phyloP scores from a whole-genome alignment of 1,140 invertebrate genomes.

The Melipona quadrifasciata region DNA sequence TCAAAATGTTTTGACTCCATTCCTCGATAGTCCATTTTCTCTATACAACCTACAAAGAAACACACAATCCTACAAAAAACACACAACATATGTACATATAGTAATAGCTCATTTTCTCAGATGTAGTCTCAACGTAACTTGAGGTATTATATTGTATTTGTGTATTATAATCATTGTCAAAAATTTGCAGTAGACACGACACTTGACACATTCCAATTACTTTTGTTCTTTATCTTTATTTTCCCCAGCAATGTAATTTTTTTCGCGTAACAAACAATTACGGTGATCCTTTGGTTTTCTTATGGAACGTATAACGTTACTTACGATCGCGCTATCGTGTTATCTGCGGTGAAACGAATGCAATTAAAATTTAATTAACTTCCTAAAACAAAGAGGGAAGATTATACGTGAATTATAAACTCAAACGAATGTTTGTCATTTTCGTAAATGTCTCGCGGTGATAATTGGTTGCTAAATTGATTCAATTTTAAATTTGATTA shows the following conservation, averaged over 20 bases:
- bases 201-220: too few species aligned
- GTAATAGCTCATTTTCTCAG: too few species aligned
- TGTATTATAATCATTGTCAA: too few species aligned
- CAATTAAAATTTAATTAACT: constrained; percentile 16
- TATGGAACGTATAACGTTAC: not conserved
- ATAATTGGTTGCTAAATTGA: constrained; percentile 29
- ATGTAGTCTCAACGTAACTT: too few species aligned
- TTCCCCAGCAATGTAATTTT: not conserved
- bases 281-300: not conserved
- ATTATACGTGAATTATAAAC: constrained; percentile 8
- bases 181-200: too few species aligned
- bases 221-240: not conserved
- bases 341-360: not conserved
- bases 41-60: too few species aligned
- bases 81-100: too few species aligned
- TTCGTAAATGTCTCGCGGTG: not conserved
- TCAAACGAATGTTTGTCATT: constrained; percentile 1
- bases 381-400: not conserved
- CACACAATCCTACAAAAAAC: too few species aligned
- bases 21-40: too few species aligned
- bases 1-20: too few species aligned
- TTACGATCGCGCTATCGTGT: not conserved
- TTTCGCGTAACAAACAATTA: not conserved
- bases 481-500: constrained; percentile 24
- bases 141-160: too few species aligned